Percentiles rank a stretch among this genome's conserved stretches.
Evolutionary conservation across 2,113 vertebrate species (phyloP).

Genomic region (Camelus bactrianus): DNA sequence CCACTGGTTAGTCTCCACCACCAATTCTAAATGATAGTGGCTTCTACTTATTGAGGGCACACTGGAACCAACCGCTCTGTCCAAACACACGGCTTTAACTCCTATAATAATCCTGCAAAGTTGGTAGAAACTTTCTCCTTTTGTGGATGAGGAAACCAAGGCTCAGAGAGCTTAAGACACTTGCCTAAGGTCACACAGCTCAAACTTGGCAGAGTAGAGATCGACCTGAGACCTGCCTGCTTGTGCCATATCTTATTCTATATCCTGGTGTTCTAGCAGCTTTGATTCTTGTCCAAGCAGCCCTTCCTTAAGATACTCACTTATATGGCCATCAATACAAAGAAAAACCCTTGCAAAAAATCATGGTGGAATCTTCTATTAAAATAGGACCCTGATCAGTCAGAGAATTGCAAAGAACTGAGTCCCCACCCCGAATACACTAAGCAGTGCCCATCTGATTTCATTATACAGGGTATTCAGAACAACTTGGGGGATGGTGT

Average conservation of each 20-base stretch:
- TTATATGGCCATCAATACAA: conserved; percentile 8
- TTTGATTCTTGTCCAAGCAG: not conserved
- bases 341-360: not conserved
- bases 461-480: not conserved
- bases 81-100: not conserved
- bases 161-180: not conserved
- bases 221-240: not conserved
- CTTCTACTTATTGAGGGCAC: not conserved
- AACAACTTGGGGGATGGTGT: not conserved
- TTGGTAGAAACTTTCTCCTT: not conserved
- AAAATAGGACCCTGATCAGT: not conserved
- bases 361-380: not conserved
- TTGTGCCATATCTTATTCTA: not conserved
- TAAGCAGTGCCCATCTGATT: not conserved
- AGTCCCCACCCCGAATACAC: not conserved
- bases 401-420: conserved; percentile 9
- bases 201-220: not conserved
- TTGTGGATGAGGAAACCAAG: not conserved
- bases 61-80: not conserved
- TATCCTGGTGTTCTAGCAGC: not conserved
- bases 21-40: not conserved
- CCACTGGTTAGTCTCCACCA: not conserved
- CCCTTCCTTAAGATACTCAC: not conserved
- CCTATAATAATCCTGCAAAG: not conserved
- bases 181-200: not conserved